These are phyloP conservation scores for Macrosoma leucophasiata DNA, from an alignment of 2,888 invertebrate genomes.

Conservation along the genomic window DNA sequence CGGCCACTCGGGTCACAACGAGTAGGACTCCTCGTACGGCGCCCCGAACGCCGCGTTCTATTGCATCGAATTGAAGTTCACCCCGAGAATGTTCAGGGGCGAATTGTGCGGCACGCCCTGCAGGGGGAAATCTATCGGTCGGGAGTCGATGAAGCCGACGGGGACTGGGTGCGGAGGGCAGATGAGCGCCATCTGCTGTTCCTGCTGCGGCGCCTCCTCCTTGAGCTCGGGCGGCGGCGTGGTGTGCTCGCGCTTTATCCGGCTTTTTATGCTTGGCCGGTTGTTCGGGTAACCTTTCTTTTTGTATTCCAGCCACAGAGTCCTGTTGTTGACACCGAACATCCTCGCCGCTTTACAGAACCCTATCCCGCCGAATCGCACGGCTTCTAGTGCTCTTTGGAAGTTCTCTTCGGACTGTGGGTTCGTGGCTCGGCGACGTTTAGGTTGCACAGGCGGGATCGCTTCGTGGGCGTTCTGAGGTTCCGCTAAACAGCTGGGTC, in stretches of 20 bases:
- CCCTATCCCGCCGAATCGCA: slow-evolving; percentile 87
- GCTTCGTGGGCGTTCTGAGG: slow-evolving; percentile 39
- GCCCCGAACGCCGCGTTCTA: slow-evolving; percentile 65
- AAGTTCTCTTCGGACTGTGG: slow-evolving; percentile 90
- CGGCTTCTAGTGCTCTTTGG: slow-evolving; percentile 86
- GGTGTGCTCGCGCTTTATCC: slow-evolving; percentile 81
- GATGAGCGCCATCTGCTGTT: slow-evolving; percentile 72
- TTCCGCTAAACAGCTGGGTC: slow-evolving; percentile 52
- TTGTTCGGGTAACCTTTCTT: slow-evolving; percentile 89
- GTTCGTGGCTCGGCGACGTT: slow-evolving; percentile 83
- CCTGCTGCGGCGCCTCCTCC: slow-evolving; percentile 45
- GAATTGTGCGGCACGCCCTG: slow-evolving; percentile 77
- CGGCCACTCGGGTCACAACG: slow-evolving; percentile 62
- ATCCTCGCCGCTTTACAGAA: slow-evolving; percentile 90
- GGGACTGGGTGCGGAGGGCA: slow-evolving; percentile 80
- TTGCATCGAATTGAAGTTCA: slow-evolving; percentile 88
- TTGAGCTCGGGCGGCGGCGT: slow-evolving; percentile 77
- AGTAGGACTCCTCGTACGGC: slow-evolving; percentile 40
- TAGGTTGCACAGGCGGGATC: slow-evolving; percentile 57
- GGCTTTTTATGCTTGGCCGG: slow-evolving; percentile 84
- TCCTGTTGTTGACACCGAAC: slow-evolving; percentile 90
- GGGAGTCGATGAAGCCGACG: slow-evolving; percentile 82
- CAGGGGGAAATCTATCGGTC: slow-evolving; percentile 81
- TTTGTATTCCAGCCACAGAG: slow-evolving; percentile 89
- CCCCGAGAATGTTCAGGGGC: slow-evolving; percentile 82